These are phyloP conservation scores for Anolis sagrei DNA, from an alignment of 2,113 vertebrate genomes.

Conservation along the genomic window DNA sequence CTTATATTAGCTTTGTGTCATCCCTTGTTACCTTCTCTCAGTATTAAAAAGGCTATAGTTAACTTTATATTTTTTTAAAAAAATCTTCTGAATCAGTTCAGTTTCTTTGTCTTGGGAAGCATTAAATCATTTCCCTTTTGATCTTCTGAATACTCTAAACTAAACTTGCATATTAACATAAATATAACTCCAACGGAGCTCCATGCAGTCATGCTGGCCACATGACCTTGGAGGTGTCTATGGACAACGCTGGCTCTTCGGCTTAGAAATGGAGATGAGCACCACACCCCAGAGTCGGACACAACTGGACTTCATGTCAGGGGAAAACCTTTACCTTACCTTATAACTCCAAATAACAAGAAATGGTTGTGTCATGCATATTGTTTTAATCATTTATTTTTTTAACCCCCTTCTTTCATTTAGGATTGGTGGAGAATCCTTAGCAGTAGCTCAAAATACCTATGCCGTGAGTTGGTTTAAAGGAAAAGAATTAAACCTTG, in stretches of 20 bases:
- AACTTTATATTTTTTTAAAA: background rate
- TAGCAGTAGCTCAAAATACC: constrained; percentile 96
- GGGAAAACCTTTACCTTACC: too few species aligned
- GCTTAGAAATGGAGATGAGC: too few species aligned
- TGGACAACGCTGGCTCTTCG: too few species aligned
- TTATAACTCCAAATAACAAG: background rate
- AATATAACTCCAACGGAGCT: too few species aligned
- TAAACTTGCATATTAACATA: background rate
- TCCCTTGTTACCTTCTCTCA: background rate
- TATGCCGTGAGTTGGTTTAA: constrained; percentile 99
- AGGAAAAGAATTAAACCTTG: constrained; percentile 96
- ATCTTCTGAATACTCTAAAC: background rate
- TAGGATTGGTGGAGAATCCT: constrained; percentile 95
- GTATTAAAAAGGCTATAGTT: background rate
- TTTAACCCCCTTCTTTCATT: constrained; percentile 3
- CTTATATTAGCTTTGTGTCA: background rate
- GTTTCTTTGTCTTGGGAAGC: background rate
- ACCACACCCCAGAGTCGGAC: too few species aligned
- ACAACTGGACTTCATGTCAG: too few species aligned
- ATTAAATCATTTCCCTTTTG: background rate
- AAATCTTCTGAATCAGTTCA: background rate
- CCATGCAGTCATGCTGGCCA: too few species aligned
- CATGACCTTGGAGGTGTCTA: too few species aligned
- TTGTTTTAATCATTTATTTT: background rate
- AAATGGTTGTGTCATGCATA: fast-evolving